Conservation (phyloP, 2,113 vertebrate genomes). For the Cairina moschata region DNA sequence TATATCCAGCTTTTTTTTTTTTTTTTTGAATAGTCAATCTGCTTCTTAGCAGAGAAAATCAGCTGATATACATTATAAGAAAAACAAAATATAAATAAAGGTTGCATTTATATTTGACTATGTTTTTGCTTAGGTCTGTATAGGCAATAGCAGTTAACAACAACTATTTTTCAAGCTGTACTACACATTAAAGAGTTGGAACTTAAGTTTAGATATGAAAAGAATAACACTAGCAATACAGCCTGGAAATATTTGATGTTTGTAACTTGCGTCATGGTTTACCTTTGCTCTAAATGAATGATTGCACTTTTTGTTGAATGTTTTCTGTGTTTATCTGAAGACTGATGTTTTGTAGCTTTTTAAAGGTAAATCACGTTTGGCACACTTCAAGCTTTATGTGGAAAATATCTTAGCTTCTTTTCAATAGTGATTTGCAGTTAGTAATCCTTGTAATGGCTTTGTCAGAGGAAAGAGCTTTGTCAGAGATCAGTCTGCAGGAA, state of each 20-base stretch:
- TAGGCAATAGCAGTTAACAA: not conserved
- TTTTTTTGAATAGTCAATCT: not conserved
- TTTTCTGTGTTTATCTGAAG: not conserved
- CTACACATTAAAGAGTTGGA: not conserved
- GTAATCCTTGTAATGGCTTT: constrained; percentile 42
- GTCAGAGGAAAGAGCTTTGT: constrained; percentile 25
- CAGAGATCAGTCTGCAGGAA: constrained; percentile 23
- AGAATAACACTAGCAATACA: not conserved
- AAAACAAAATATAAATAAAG: not conserved
- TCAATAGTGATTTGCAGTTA: not conserved
- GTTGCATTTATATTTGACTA: not conserved
- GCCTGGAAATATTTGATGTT: not conserved
- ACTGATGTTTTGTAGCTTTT: not conserved
- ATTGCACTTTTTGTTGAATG: not conserved
- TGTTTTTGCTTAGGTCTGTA: not conserved
- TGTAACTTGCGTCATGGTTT: not conserved
- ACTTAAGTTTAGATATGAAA: not conserved
- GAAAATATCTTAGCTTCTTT: not conserved
- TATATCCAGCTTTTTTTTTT: not conserved
- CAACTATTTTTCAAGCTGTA: not conserved
- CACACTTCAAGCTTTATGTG: not conserved
- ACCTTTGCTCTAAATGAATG: not conserved
- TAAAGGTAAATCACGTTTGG: constrained; percentile 1
- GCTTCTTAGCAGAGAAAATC: not conserved
- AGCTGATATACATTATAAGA: not conserved